Evolutionary conservation across 2,113 vertebrate species (phyloP), one percentile per base, ranked within the genome.

Genomic region (Etheostoma cragini): DNA sequence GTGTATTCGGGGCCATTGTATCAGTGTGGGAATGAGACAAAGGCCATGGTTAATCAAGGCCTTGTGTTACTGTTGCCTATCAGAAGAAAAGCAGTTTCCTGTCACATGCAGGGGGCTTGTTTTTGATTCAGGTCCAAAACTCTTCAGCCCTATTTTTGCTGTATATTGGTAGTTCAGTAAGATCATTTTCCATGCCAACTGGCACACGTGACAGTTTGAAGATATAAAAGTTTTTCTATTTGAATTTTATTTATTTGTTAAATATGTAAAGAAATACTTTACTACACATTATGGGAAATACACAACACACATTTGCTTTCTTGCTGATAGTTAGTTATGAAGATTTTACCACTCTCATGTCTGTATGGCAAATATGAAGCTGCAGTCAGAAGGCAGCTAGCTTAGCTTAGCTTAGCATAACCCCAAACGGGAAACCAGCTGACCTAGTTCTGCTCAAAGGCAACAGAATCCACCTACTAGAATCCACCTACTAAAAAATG

Each of bases 11-110:
- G 82, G 81, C 46, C 79, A 73, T 86, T 89, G 74, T 91, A 87
- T 92, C 84, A 19, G 64, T 72, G 81, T 87, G 88, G 76, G 85
- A 89, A 86, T 49, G 56, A 80, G 65, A 90, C 82, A 87, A 72
- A 81, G 67, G 72, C 57, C 5, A 1, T 64, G 68, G 21, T 77
- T 82, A 65, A 83, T 87, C 81, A 70, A 45, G 87, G 56, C 56
- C 38, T 79, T 4, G 22, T 66, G 66, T 52, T 81, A 22, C 52
- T 0, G 53, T 14, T 26, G 42, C 64, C 71, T 83, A 30, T 90
- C 88, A 54, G 84, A 26, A 58, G 19, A 22, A 70, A 72, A 71
- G 63, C 76, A 22, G 75, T 61, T 91, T 90, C 85, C 87, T 69
- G 47, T 80, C 66, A 45, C 66, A 0, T 38, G 69, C 53, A 73